Percentiles rank a stretch among this genome's conserved stretches.
These are phyloP conservation scores for Poeciliopsis infans DNA, from an alignment of 2,797 vertebrate genomes.

Conservation along the genomic window DNA sequence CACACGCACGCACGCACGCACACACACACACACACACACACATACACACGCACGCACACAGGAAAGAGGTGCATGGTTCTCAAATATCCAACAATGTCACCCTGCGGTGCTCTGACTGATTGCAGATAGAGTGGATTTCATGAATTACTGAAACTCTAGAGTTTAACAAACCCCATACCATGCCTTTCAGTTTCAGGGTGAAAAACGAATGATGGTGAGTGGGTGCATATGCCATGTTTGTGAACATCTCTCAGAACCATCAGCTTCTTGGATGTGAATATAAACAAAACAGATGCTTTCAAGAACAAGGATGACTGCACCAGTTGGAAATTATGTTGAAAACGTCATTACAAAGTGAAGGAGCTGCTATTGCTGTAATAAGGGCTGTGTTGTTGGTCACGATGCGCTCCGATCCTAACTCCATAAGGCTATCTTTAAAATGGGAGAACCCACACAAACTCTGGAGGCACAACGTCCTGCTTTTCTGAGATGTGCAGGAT, in stretches of 20 bases:
- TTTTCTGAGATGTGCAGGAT: conserved; percentile 54
- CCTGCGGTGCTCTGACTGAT: conserved; percentile 75
- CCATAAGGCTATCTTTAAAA: conserved; percentile 71
- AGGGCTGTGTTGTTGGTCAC: conserved; percentile 66
- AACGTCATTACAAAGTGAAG: conserved; percentile 39
- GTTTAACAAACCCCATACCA: conserved; percentile 57
- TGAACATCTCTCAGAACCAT: neutral
- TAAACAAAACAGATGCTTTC: conserved; percentile 8
- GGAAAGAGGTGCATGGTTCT: conserved; percentile 54
- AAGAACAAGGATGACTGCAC: conserved; percentile 12
- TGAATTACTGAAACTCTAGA: conserved; percentile 78
- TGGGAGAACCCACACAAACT: conserved; percentile 52
- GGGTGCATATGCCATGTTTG: conserved; percentile 7
- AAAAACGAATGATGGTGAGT: conserved; percentile 27
- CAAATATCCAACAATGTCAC: conserved; percentile 82
- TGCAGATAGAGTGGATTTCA: conserved; percentile 77
- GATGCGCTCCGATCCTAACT: conserved; percentile 65
- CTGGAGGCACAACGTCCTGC: conserved; percentile 57
- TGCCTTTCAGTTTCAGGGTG: conserved; percentile 54
- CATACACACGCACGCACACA: conserved; percentile 14
- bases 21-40: neutral
- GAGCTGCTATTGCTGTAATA: conserved; percentile 60
- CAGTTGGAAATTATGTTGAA: conserved; percentile 17
- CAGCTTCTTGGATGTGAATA: neutral
- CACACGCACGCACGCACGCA: neutral